Base-by-base conservation (phyloP, 2,888 invertebrate species). In the Eupsilia transversa region DNA sequence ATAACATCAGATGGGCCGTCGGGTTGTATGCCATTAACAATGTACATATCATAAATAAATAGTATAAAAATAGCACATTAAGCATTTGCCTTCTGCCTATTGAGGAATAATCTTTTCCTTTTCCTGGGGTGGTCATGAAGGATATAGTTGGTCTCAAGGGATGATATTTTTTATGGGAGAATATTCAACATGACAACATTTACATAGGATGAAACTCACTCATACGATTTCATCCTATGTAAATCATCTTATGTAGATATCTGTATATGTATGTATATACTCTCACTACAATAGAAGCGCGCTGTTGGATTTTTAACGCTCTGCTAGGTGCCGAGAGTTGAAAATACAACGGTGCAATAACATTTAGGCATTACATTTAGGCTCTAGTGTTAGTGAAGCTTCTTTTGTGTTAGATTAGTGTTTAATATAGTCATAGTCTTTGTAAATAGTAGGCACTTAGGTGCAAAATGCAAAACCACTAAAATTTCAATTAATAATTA, bases 131-230 rank as follows among this genome's bases (percentile, higher is more conserved):
- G 43, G 43, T 54, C 63, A 63, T 56, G n/a, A 1, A 35, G 41
- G 12, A 35, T 74, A 74, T 61, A 23, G 35, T 6, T 12, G 71
- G 17, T 72, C 6, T 23, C 2, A 35, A 46, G 56, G 52, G n/a
- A 46, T 23, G 54, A 14, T 33, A 38, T 63, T 74, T 35, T n/a
- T 38, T 17, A 43, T 74, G 23, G 54, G 35, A 75, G 35, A n/a
- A 35, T 75, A 75, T 63, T n/a, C 41, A 20, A 49, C 30, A 23
- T 73, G 72, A 49, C 38, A n/a, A 30, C 30, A 46, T 71, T 67
- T 30, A 17, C 12, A 54, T 71, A 41, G 7, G 12, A 23, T 70
- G 2, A 70, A 30, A 17, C 7, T 63, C 56, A 66, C 4, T 2
- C 6, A 35, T 14, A 38, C 35, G n/a, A n/a, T 43, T 43, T 59